Evolutionary conservation across 1,140 invertebrate genomes (phyloP), one percentile per base, ranked within the genome.

Genomic region (Camponotus floridanus): DNA sequence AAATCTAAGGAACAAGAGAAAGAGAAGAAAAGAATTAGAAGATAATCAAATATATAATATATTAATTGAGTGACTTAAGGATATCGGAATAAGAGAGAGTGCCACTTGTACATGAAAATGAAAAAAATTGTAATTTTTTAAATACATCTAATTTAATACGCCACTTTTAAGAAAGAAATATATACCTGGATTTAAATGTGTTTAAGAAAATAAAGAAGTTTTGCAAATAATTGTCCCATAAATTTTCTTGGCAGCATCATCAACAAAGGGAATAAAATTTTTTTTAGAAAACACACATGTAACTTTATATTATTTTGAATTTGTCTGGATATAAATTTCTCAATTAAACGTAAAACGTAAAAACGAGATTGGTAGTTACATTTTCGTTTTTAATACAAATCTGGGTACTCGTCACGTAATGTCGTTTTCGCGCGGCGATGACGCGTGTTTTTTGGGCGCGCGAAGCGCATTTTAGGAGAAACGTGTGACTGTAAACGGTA

Each of bases 381-480:
- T 67, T 79, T 79, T 67, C 45, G 45, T 79, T 68, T 55, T 68
- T 15, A 33, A 57, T 79, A 55, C 15, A 21, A 13, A 68, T 36
- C 33, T 36, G 26, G 8, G 36, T 13, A 67, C 33, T 76, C 55
- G 26, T 67, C 33, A 5, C 39, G 26, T 51, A 57, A 86, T 6
- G 33, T 42, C 74, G 64, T 85, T 83, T 65, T 67, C 36, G 51
- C 36, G 33, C 36, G 73, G 36, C 87, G 73, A 76, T 74, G 81
- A 88, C 81, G 65, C 59, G 71, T 39, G 73, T 15, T 76, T 84
- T 61, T 79, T 36, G 45, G 36, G 57, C 70, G 48, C 76, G 51
- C 76, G 65, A 67, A 45, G 48, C 31, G 62, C 64, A n/a, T 48
- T 86, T 80, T 59, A 39, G 57, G n/a, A 61, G 48, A 48, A 26